Base-by-base conservation (phyloP, 2,113 vertebrate genomes). In the Prunella himalayana region DNA sequence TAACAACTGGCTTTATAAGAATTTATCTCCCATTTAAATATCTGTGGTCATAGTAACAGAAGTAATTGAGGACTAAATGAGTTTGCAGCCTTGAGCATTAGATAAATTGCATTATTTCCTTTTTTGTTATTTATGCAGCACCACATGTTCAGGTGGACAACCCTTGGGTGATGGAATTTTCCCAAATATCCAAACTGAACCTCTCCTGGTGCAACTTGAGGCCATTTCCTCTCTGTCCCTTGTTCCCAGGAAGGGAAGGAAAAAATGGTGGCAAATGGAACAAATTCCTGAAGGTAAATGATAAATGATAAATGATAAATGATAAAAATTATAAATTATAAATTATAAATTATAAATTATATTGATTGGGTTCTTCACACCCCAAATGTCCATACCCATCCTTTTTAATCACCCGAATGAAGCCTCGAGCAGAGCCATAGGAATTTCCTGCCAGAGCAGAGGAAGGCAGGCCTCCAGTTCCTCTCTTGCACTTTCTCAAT, bases 11-110 rank as follows among this genome's bases (percentile, higher is more conserved):
- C 85, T 92, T 88, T 66, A 45, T 86, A 90, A 77, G 90, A 92
- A 92, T 96, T 96, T 96, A 96, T 97, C 95, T 96, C 75, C n/a
- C 87, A 66, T 93, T 96, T 90, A n/a, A 91, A 51, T 92, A 82
- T 97, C 95, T 93, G 56, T 96, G 95, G 94, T 92, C 90, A 94
- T 94, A 95, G 91, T 56, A 96, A 90, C 80, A 83, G 94, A 49
- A 94, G 90, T 94, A 90, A 96, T 96, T 93, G 78, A 83, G 85
- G 90, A 33, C 71, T 92, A 94, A 96, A 96, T 96, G 92, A 95
- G 45, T 91, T 86, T 83, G 53, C 71, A 68, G 90, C 95, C 94
- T 33, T 86, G 51, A 96, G 95, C 90, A 1, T 77, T 88, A 91
- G 87, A 86, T 78, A 68, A 76, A 79, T 90, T 16, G 59, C 70